Evolutionary conservation across 2,113 vertebrate species (phyloP), one percentile per base, ranked within the genome.

Genomic region (Tauraco erythrolophus): DNA sequence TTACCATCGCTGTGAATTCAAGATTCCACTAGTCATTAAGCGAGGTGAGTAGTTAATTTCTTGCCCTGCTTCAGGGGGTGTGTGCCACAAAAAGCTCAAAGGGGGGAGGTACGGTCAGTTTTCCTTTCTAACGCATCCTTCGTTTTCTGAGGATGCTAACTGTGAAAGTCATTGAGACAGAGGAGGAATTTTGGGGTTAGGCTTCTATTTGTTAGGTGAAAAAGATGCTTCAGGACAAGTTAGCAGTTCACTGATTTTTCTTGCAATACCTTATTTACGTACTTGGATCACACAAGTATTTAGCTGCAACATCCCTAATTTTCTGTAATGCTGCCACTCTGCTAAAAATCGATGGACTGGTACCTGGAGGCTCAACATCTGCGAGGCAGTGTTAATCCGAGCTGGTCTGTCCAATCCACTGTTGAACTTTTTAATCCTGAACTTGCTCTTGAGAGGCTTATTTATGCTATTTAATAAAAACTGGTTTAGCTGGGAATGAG

Each of bases 1-100:
- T 98, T 99, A 99, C 91, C 99, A 99, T 98, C 99, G 99, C 77
- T 99, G 99, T 98, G 99, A 99, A 98, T 99, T 99, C 98, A 99
- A 99, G 98, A 99, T 99, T 97, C 99, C 99, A 11, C 98, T 99
- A 14, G 93, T 99, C 85, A 98, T 99, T 94, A 99, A 99, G 97
- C 98, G 98, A 99, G 99, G 99, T 99, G 82, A 98, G 99, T 92
- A 30, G 25, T 56, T 57, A 51, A 8, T 69, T 57, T 77, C 14
- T 13, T 62, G 16, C 30, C 66, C 62, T 70, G 39, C 74, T 37
- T 51, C n/a, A 39, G 43, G 72, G 64, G 21, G 3, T 9, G 2
- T 1, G 3, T 76, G 11, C 39, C 61, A 22, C 56, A 28, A 9
- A 89, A 9, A 21, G 35, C 35, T 62, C 53, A 16, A 43, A 16